Percentiles rank a stretch among this genome's conserved stretches.
Evolutionary conservation across 1,140 invertebrate species (phyloP).

Genomic region (Scaptomyza montana): DNA sequence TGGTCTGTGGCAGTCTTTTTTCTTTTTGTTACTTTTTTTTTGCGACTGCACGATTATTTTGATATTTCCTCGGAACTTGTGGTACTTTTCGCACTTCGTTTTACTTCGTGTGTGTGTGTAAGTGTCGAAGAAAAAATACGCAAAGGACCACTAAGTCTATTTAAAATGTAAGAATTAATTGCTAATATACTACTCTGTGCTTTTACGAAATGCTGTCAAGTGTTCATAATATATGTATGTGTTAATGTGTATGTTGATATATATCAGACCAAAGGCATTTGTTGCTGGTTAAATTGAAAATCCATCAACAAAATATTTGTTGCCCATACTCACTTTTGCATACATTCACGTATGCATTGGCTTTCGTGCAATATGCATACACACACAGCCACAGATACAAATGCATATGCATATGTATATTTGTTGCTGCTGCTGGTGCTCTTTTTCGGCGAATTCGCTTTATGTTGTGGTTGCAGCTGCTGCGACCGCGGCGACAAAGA

Average conservation of each 20-base stretch:
- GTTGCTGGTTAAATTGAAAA: conserved; percentile 34
- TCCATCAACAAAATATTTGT: conserved; percentile 33
- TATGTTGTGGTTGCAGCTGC: conserved; percentile 45
- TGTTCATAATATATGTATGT: conserved; percentile 1
- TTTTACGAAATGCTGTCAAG: conserved; percentile 36
- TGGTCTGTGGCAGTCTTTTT: conserved; percentile 46
- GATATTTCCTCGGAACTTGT: conserved; percentile 48
- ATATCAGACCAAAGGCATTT: conserved; percentile 33
- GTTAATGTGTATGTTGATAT: conserved; percentile 6
- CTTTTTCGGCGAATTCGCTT: conserved; percentile 46
- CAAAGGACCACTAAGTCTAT: conserved; percentile 31
- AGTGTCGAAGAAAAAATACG: conserved; percentile 23
- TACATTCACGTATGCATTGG: conserved; percentile 10
- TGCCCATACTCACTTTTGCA: conserved; percentile 19
- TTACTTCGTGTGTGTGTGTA: conserved; percentile 17
- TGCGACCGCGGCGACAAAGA: conserved; percentile 14
- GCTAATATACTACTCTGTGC: conserved; percentile 26
- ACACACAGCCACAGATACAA: conserved; percentile 1
- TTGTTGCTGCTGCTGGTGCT: conserved; percentile 32
- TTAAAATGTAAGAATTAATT: conserved; percentile 18
- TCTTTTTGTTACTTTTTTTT: conserved; percentile 52
- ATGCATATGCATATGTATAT: conserved; percentile 21
- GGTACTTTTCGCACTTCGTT: conserved; percentile 56
- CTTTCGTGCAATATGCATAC: conserved; percentile 29
- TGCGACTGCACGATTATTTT: conserved; percentile 53